phyloP scores from a whole-genome alignment of 2,888 invertebrate species.

The Opisthograptis luteolata region DNA sequence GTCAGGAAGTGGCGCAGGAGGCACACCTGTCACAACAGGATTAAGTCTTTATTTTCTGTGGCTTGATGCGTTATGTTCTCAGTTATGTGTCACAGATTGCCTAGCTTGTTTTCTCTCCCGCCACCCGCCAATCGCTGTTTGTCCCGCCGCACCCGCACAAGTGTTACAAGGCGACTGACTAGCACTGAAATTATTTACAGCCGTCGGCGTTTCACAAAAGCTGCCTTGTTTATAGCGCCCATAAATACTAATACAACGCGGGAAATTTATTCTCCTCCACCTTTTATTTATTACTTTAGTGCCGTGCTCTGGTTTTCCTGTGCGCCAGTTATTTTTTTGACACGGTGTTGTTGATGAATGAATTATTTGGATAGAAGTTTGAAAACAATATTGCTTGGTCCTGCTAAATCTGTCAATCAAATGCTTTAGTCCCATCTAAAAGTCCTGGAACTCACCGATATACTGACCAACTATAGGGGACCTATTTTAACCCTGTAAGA shows the following conservation, averaged over 20 bases:
- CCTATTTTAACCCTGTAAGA: no score
- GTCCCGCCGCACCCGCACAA: constrained; percentile 51
- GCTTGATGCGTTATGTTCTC: no score
- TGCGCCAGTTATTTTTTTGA: constrained; percentile 47
- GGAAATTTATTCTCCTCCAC: constrained; percentile 79
- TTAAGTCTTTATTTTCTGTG: no score
- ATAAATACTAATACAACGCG: constrained; percentile 81
- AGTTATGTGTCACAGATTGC: no score
- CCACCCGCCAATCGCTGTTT: constrained; percentile 20
- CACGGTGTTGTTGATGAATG: constrained; percentile 28
- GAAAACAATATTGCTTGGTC: background rate
- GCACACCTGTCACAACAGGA: no score
- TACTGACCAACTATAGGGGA: background rate
- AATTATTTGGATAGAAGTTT: constrained; percentile 6
- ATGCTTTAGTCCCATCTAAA: background rate
- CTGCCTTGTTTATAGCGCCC: constrained; percentile 74
- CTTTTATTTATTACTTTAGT: constrained; percentile 77
- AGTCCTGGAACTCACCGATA: background rate
- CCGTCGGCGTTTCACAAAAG: constrained; percentile 78
- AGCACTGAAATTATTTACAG: constrained; percentile 80
- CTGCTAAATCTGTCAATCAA: background rate
- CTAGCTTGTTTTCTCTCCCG: no score
- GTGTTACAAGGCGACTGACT: constrained; percentile 73
- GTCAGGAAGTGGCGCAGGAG: no score
- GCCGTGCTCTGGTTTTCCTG: constrained; percentile 58